Conservation (phyloP, 2,888 invertebrate species). For the Cryptosula pallasiana region DNA sequence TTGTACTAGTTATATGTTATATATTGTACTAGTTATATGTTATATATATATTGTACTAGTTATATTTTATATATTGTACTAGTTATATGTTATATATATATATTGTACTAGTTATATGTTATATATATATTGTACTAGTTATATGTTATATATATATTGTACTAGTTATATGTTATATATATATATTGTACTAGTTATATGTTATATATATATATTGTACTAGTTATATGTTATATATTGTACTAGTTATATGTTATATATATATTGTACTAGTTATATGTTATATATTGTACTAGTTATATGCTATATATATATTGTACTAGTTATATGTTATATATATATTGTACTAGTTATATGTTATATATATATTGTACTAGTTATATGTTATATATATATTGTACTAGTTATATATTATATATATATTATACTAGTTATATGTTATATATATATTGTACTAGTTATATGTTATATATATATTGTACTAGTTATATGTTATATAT, state of each 20-base stretch:
- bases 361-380: not conserved
- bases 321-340: not conserved
- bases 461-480: not conserved
- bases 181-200: no score
- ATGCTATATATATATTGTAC: no score
- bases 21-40: not conserved
- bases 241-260: no score
- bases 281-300: no score
- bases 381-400: not conserved
- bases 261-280: no score
- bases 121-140: not conserved
- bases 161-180: not conserved
- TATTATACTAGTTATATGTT: not conserved
- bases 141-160: not conserved
- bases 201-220: not conserved
- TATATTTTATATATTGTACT: no score
- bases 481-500: not conserved
- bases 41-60: not conserved
- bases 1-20: not conserved
- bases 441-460: not conserved
- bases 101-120: not conserved
- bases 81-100: not conserved
- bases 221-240: no score
- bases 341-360: not conserved
- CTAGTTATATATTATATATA: no score